Evolutionary conservation across 2,797 vertebrate species (phyloP), one percentile per base, ranked within the genome.

Genomic region (Propithecus deckenii): DNA sequence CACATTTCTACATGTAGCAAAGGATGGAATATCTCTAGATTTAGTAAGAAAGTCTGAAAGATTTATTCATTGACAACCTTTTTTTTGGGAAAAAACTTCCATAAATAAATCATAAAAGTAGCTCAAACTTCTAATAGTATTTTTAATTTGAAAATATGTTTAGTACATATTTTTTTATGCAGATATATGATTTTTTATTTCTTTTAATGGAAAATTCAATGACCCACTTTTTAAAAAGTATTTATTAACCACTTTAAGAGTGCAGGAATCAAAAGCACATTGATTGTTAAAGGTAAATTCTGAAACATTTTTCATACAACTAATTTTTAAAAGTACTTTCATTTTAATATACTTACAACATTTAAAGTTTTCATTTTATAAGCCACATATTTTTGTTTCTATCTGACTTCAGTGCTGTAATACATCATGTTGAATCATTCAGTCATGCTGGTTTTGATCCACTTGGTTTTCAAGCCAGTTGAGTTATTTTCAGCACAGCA

Each of bases 391-490:
- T 94, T 96, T 2, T 81, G 65, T 13, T 83, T 92, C 89, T 84
- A 17, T 94, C 28, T 86, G 0, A 79, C 67, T 95, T 67, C 96
- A 9, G 5, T 91, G 25, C 1, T 14, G 69, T 65, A 50, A 32
- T 48, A 0, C 23, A 91, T 86, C 78, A 1, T 25, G 13, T 46
- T 95, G 74, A 90, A 85, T 94, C 63, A 8, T 91, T 97, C 92
- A 61, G 38, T 97, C 75, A 6, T 86, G 48, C 84, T 92, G 84
- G 9, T 71, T 97, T 98, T 95, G 41, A 96, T 83, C 50, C 85
- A n/a, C 4, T 89, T 85, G 1, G 3, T 67, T 97, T 97, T 85
- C 30, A 50, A 94, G 1, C 50, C 48, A 25, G 0, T 25, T n/a
- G 48, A 50, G 23, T 22, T 96, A 86, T 95, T 95, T 85, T 95